Evolutionary conservation across 2,888 invertebrate genomes (phyloP).

Genomic region (Nymphalis polychloros): DNA sequence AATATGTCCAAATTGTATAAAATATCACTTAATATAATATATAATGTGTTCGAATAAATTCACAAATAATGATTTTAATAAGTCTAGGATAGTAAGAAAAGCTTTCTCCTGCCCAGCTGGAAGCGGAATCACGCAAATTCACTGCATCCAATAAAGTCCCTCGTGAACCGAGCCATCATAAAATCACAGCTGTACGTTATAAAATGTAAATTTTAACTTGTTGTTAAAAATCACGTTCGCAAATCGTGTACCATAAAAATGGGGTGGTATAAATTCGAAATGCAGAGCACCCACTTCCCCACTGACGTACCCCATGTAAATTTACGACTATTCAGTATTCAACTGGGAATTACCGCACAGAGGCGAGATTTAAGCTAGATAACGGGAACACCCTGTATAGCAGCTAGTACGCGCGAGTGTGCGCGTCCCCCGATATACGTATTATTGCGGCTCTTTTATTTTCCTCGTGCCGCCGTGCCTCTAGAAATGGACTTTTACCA

Average conservation of each 20-base stretch:
- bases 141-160: constrained; percentile 43
- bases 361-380: constrained; percentile 66
- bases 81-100: constrained; percentile 12
- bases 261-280: constrained; percentile 65
- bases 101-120: constrained; percentile 9
- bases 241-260: constrained; percentile 67
- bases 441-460: constrained; percentile 32
- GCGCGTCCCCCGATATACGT: constrained; percentile 19
- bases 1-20: too few relatives aligned
- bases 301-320: constrained; percentile 67
- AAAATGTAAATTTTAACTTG: constrained; percentile 71
- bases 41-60: neutral
- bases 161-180: constrained; percentile 46
- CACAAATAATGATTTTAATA: constrained; percentile 13
- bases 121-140: constrained; percentile 28
- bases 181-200: constrained; percentile 56
- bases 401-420: constrained; percentile 28
- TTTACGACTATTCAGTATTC: constrained; percentile 76
- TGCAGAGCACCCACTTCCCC: constrained; percentile 57
- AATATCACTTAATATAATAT: neutral
- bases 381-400: constrained; percentile 45
- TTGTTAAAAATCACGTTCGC: constrained; percentile 73
- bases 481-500: constrained; percentile 37
- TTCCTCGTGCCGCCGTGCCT: constrained; percentile 22
- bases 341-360: constrained; percentile 68